phyloP scores from a whole-genome alignment of 2,113 vertebrate genomes.

The Alligator sinensis region DNA sequence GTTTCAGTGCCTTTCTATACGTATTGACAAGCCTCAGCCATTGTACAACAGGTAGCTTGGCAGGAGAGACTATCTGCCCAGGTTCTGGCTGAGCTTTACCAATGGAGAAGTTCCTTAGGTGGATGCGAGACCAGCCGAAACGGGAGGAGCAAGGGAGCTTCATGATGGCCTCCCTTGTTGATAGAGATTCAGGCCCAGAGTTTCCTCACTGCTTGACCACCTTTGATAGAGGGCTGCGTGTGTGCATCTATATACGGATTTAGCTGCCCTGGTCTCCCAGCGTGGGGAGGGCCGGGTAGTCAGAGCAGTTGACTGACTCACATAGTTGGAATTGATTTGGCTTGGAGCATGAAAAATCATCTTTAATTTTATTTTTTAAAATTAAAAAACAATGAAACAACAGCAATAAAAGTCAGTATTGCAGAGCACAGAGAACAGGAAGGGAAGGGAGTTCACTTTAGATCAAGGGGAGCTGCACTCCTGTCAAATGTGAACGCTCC shows the following conservation, averaged over 20 bases:
- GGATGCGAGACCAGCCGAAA: neutral
- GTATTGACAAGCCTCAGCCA: accelerated
- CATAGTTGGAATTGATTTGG: no score
- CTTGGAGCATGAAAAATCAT: no score
- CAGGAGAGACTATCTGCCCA: constrained; percentile 14
- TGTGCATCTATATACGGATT: constrained; percentile 7
- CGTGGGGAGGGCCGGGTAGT: accelerated
- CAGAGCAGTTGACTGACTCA: neutral
- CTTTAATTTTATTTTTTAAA: no score
- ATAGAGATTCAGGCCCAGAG: neutral
- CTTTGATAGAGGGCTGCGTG: neutral
- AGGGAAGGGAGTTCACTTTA: neutral
- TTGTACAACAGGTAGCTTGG: constrained; percentile 11
- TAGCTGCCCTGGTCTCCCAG: accelerated
- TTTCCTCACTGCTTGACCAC: neutral
- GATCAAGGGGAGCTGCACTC: neutral
- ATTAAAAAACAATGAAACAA: no score
- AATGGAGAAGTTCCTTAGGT: neutral
- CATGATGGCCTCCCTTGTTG: neutral
- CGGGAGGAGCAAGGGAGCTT: neutral
- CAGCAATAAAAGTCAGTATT: no score
- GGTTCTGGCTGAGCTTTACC: neutral
- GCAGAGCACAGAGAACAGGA: no score
- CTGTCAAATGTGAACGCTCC: neutral
- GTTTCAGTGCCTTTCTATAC: neutral